Percentiles rank a stretch among this genome's conserved stretches.
These are phyloP conservation scores for Ochropleura leucogaster DNA, from an alignment of 2,888 invertebrate genomes.

Conservation along the genomic window DNA sequence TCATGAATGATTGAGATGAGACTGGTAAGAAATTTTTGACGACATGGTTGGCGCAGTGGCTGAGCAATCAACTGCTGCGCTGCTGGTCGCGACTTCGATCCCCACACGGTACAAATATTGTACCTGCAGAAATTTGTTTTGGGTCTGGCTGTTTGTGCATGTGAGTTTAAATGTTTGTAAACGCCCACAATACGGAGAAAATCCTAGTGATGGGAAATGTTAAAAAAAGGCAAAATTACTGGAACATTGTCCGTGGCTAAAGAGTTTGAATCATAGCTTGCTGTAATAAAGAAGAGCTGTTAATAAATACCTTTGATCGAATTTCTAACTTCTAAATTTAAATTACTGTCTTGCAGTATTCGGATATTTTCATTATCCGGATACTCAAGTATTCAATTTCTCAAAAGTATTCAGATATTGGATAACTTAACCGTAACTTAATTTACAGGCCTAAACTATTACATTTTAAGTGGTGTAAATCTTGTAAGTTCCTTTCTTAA, in stretches of 20 bases:
- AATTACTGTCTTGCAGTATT: not conserved
- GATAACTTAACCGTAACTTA: not conserved
- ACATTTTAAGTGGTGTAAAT: not conserved
- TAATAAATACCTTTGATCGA: not conserved
- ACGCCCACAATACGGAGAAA: too few species aligned
- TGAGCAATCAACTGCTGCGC: too few species aligned
- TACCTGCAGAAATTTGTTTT: too few species aligned
- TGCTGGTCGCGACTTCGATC: too few species aligned
- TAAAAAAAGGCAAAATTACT: not conserved
- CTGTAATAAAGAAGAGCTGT: not conserved
- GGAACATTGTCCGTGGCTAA: not conserved
- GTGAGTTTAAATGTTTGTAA: too few species aligned
- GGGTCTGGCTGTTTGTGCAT: too few species aligned
- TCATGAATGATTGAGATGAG: conserved; percentile 4
- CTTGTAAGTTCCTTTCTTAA: not conserved
- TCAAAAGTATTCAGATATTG: not conserved
- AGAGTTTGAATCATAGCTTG: not conserved
- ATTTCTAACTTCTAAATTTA: not conserved
- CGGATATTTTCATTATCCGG: not conserved
- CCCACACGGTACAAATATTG: too few species aligned
- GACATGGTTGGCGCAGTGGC: too few species aligned
- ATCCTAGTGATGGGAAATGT: too few species aligned
- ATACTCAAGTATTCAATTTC: not conserved
- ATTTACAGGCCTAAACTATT: not conserved
- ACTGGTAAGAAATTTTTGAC: not conserved